phyloP scores from a whole-genome alignment of 1,140 invertebrate genomes.

The Sycobia sp. region DNA sequence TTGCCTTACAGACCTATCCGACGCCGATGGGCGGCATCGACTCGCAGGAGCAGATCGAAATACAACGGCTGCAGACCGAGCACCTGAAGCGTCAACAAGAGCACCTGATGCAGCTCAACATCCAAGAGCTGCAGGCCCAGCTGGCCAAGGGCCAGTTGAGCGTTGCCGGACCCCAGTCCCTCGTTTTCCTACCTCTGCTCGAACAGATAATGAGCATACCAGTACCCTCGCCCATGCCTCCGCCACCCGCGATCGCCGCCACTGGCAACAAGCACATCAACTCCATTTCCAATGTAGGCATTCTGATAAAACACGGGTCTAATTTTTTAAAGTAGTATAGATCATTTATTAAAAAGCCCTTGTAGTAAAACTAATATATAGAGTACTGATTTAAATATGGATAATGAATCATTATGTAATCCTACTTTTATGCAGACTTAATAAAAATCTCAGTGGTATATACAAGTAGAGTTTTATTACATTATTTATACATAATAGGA shows the following conservation, averaged over 20 bases:
- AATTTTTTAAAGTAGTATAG: too few species aligned
- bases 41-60: slow-evolving; percentile 61
- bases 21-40: slow-evolving; percentile 56
- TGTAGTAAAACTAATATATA: too few species aligned
- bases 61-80: slow-evolving; percentile 63
- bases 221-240: slow-evolving; percentile 50
- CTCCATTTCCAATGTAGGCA: slow-evolving; percentile 57
- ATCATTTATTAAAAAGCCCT: too few species aligned
- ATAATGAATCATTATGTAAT: too few species aligned
- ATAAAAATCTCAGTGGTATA: too few species aligned
- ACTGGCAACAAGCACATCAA: slow-evolving; percentile 61
- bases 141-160: slow-evolving; percentile 56
- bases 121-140: slow-evolving; percentile 66
- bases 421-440: too few species aligned
- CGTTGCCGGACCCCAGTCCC: slow-evolving; percentile 60
- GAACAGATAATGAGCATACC: slow-evolving; percentile 63
- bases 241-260: slow-evolving; percentile 54
- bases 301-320: too few species aligned
- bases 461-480: too few species aligned
- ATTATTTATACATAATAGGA: too few species aligned
- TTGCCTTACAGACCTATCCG: slow-evolving; percentile 53
- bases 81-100: slow-evolving; percentile 62
- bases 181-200: slow-evolving; percentile 68
- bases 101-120: slow-evolving; percentile 61
- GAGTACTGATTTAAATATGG: too few species aligned